Conservation (phyloP, 64 coral and sea anemone species). For the Acropora yongei region DNA sequence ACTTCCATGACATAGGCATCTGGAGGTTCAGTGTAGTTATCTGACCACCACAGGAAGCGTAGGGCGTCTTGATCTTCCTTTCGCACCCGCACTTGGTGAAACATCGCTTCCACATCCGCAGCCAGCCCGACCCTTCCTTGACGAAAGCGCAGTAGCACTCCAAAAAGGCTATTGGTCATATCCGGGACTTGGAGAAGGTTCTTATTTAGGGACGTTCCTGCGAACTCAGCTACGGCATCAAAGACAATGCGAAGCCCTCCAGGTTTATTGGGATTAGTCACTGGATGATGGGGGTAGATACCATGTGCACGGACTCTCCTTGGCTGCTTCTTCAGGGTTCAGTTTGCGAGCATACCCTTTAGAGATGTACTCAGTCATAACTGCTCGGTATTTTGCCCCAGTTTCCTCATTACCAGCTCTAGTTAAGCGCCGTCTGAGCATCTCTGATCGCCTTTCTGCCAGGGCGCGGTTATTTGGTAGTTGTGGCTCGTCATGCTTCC, state of each 20-base stretch:
- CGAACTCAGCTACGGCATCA: slow-evolving; percentile 41
- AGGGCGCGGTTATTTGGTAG: slow-evolving; percentile 55
- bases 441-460: slow-evolving; percentile 24
- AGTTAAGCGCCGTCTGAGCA: slow-evolving; percentile 9
- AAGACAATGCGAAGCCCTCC: slow-evolving; percentile 62
- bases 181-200: slow-evolving; percentile 37
- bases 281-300: slow-evolving; percentile 56
- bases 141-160: slow-evolving; percentile 58
- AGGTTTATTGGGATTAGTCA: slow-evolving; percentile 61
- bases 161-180: slow-evolving; percentile 47
- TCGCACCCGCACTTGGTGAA: slow-evolving; percentile 45
- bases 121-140: slow-evolving; percentile 24
- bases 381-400: slow-evolving; percentile 29
- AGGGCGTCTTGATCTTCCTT: slow-evolving; percentile 45
- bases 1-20: slow-evolving; percentile 40
- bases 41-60: slow-evolving; percentile 64
- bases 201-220: slow-evolving; percentile 58
- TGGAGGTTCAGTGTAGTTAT: slow-evolving; percentile 26
- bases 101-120: slow-evolving; percentile 61
- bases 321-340: background rate
- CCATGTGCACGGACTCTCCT: slow-evolving; percentile 3
- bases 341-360: slow-evolving; percentile 14
- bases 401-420: slow-evolving; percentile 19
- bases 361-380: background rate
- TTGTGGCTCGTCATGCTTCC: slow-evolving; percentile 29